A percentile compares a stretch with the other conserved stretches of the same genome.
These are phyloP conservation scores for Montipora efflorescens DNA, from an alignment of 64 coral and sea anemone species.

Conservation along the genomic window DNA sequence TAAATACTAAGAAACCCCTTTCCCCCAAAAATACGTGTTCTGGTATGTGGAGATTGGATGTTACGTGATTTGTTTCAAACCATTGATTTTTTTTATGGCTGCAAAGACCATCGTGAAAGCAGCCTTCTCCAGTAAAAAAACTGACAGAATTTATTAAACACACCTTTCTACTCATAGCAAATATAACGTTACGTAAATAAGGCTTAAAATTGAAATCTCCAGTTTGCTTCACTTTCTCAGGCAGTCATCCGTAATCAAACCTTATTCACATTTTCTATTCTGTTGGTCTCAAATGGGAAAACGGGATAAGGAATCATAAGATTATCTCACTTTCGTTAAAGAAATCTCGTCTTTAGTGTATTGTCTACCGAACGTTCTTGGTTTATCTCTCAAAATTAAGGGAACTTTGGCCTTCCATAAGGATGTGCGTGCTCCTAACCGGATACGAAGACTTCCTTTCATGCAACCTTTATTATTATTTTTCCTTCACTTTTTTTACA, in stretches of 20 bases:
- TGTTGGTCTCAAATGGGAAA: background rate
- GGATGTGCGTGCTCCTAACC: background rate
- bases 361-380: background rate
- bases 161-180: background rate
- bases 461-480: background rate
- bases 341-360: background rate
- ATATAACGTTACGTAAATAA: background rate
- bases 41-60: background rate
- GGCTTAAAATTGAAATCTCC: background rate
- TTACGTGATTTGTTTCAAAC: background rate
- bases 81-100: background rate
- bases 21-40: background rate
- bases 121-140: too few relatives aligned
- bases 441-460: background rate
- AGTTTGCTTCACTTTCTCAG: too few relatives aligned
- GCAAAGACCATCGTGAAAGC: background rate
- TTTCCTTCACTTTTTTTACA: background rate
- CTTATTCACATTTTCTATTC: background rate
- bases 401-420: background rate
- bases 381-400: background rate
- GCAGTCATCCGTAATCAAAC: background rate
- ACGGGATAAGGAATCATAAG: background rate
- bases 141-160: too few relatives aligned
- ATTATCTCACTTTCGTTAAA: background rate
- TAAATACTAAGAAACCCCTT: too few relatives aligned